Base-by-base conservation (phyloP, 2,888 invertebrate genomes). In the Torymus auratus region DNA sequence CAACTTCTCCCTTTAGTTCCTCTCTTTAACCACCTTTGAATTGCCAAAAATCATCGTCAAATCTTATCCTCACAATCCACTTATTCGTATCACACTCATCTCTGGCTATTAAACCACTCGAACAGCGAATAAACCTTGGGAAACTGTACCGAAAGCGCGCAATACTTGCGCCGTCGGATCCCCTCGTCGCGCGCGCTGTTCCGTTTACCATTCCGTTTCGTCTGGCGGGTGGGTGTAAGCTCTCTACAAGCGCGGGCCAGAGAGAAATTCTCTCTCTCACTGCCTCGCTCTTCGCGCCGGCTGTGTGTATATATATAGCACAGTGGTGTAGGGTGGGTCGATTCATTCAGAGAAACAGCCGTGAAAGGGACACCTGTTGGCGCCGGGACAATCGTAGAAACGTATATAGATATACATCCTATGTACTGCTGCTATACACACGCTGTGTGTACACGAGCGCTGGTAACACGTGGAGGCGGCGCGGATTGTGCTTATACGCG, bases 321-420 rank as follows among this genome's bases (percentile, higher is more conserved):
- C 53, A 17, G 52, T 62, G 70, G 89, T 41, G 7, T 41, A 41
- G 41, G 41, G 7, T 41, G 7, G 89, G 89, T 89, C 88, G 88
- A 89, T 90, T 90, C 91, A 91, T 91, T 91, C 89, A 90, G 91
- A 91, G 91, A 91, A 91, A 91, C 88, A 88, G 87, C 89, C 89
- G 89, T 91, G 90, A 91, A 91, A 91, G 90, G 89, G 90, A 91
- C 91, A 91, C 91, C 91, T 91, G 91, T 91, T 91, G 91, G 89
- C 89, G 86, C 86, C 85, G 86, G 86, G 88, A 89, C 89, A 89
- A 88, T 89, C 86, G 88, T 87, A 89, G 90, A 90, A 89, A 88
- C 87, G 85, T 58, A 52, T 78, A 71, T 65, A 64, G 64, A 15
- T 71, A 71, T 65, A 71, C 14, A 41, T 41, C 41, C 41, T 10